Conservation (phyloP, 2,888 invertebrate genomes). For the Xestia sexstrigata region DNA sequence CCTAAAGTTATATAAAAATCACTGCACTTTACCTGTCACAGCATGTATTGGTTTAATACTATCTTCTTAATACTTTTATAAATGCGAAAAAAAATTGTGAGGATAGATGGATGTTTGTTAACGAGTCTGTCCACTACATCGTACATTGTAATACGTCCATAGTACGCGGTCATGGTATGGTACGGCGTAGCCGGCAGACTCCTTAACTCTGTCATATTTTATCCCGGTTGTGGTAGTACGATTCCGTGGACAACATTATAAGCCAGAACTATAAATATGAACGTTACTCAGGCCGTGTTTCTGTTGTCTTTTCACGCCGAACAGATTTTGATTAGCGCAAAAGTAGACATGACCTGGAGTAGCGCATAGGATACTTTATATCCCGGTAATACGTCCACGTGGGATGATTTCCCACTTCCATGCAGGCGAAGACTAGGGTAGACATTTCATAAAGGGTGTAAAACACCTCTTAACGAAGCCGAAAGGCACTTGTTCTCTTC, state of each 20-base stretch:
- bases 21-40: background rate
- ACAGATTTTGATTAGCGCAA: background rate
- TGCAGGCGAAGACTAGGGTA: background rate
- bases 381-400: background rate
- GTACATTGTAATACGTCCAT: background rate
- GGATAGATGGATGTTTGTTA: background rate
- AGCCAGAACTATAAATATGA: too few species aligned
- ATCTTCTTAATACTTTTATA: background rate
- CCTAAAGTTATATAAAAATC: background rate
- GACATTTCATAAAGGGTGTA: background rate
- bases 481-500: too few species aligned
- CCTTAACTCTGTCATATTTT: background rate
- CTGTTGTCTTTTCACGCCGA: background rate
- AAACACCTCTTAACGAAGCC: too few species aligned
- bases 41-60: background rate
- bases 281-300: too few species aligned
- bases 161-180: background rate
- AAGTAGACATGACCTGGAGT: background rate
- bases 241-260: too few species aligned
- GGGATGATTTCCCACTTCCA: background rate
- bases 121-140: background rate
- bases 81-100: background rate
- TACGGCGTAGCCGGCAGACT: background rate
- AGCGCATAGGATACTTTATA: background rate
- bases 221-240: background rate